Percentiles rank a stretch among this genome's conserved stretches.
Evolutionary conservation across 1,140 invertebrate species (phyloP).

Genomic region (Euwallacea fornicatus): DNA sequence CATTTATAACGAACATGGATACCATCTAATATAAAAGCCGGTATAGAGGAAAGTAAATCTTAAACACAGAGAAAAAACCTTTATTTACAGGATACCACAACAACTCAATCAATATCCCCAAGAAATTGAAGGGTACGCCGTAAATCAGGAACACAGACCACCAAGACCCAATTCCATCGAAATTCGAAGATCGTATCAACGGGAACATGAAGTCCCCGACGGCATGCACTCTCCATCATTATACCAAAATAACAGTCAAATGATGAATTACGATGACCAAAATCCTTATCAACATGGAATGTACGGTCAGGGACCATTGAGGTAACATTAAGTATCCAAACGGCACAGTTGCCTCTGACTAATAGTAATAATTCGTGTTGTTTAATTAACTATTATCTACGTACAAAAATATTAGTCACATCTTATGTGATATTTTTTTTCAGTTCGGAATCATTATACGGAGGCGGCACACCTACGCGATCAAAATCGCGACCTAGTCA

Average conservation of each 20-base stretch:
- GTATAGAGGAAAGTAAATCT: slow-evolving; percentile 6
- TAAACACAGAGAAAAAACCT: too few relatives aligned
- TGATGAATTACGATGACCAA: slow-evolving; percentile 47
- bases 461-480: slow-evolving; percentile 59
- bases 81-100: slow-evolving; percentile 50
- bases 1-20: too few relatives aligned
- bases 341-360: background rate
- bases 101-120: slow-evolving; percentile 40
- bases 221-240: slow-evolving; percentile 53
- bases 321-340: slow-evolving; percentile 9
- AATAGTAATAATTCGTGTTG: too few relatives aligned
- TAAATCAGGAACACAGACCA: slow-evolving; percentile 57
- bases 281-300: slow-evolving; percentile 51
- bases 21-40: background rate
- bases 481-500: slow-evolving; percentile 73
- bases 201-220: slow-evolving; percentile 60
- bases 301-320: slow-evolving; percentile 48
- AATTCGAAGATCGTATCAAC: slow-evolving; percentile 66
- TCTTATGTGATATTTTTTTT: background rate
- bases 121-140: slow-evolving; percentile 47
- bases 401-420: background rate
- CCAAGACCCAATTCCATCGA: slow-evolving; percentile 77
- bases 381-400: too few relatives aligned
- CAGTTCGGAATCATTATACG: slow-evolving; percentile 54
- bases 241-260: slow-evolving; percentile 45